A percentile compares a stretch with the other conserved stretches of the same genome.
These are phyloP conservation scores for Pavo muticus DNA, from an alignment of 2,113 vertebrate genomes.

Conservation along the genomic window DNA sequence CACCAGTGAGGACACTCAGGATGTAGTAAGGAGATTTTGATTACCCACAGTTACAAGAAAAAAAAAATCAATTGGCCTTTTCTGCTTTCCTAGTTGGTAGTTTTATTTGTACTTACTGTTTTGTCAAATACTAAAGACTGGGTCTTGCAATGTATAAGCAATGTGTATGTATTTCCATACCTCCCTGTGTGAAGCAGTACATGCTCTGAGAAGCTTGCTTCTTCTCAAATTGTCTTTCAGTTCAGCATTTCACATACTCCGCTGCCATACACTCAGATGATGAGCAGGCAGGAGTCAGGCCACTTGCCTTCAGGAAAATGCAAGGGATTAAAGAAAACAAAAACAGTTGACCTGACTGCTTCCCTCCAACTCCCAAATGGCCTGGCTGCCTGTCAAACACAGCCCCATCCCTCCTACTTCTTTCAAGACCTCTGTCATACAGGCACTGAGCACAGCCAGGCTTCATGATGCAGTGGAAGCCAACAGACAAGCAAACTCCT, in stretches of 20 bases:
- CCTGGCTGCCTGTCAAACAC: not conserved
- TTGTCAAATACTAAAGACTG: not conserved
- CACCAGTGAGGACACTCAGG: not conserved
- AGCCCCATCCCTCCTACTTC: not conserved
- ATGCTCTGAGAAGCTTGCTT: not conserved
- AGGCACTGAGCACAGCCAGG: not conserved
- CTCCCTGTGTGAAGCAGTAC: not conserved
- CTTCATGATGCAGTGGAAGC: not conserved
- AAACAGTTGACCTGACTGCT: no score
- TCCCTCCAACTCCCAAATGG: rapidly evolving
- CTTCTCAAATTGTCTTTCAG: not conserved
- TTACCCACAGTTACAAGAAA: not conserved
- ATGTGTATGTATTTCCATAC: not conserved
- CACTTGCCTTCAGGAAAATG: not conserved
- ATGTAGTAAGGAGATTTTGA: not conserved
- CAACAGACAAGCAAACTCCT: not conserved
- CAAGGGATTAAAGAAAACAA: not conserved
- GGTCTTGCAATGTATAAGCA: not conserved
- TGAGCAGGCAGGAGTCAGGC: not conserved
- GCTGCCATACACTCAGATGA: rapidly evolving
- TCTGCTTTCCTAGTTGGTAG: not conserved
- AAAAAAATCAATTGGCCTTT: not conserved
- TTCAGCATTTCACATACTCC: not conserved
- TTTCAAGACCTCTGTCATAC: not conserved
- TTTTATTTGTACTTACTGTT: not conserved